Percentiles rank a stretch among this genome's conserved stretches.
These are phyloP conservation scores for Peromyscus maniculatus DNA, from an alignment of 2,113 vertebrate genomes.

Conservation along the genomic window DNA sequence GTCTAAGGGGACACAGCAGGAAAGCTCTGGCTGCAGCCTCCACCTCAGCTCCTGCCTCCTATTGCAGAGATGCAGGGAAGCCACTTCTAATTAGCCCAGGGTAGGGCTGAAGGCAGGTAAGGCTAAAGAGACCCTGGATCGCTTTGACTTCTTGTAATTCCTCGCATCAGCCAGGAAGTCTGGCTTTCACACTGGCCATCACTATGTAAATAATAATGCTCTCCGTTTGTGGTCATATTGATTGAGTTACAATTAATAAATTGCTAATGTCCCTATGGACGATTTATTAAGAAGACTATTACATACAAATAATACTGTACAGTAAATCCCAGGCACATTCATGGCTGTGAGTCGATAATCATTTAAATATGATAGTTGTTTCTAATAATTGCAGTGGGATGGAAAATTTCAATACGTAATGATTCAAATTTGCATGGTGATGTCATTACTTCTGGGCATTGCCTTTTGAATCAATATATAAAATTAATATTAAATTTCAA, in stretches of 20 bases:
- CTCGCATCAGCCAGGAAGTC: neutral
- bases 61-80: neutral
- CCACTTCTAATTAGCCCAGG: neutral
- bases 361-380: slow-evolving; percentile 71
- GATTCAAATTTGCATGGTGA: slow-evolving; percentile 64
- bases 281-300: slow-evolving; percentile 66
- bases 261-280: slow-evolving; percentile 70
- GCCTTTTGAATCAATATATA: slow-evolving; percentile 47
- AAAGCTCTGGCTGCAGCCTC: neutral
- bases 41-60: neutral
- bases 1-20: neutral
- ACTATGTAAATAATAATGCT: slow-evolving; percentile 58
- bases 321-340: slow-evolving; percentile 67
- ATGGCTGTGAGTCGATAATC: slow-evolving; percentile 68
- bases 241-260: slow-evolving; percentile 80
- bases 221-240: slow-evolving; percentile 72
- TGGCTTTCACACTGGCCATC: neutral
- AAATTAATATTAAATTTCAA: slow-evolving; percentile 53
- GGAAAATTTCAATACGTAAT: slow-evolving; percentile 64
- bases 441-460: slow-evolving; percentile 69
- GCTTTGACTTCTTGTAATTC: neutral
- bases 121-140: neutral
- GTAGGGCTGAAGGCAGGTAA: neutral
- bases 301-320: slow-evolving; percentile 40
- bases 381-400: neutral